Evolutionary conservation across 2,888 invertebrate genomes (phyloP).

Genomic region (Hedya salicella): DNA sequence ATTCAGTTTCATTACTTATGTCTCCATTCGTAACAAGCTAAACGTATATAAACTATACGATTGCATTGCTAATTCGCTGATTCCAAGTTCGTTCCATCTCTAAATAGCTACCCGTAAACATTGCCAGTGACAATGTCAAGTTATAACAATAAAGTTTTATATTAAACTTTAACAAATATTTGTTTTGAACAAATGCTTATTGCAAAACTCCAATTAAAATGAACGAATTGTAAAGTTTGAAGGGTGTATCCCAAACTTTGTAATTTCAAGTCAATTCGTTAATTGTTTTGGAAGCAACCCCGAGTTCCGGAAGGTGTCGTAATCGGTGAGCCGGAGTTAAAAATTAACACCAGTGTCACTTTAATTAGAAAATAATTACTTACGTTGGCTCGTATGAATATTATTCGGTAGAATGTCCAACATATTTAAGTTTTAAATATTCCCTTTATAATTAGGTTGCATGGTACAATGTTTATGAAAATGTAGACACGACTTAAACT

Average conservation of each 20-base stretch:
- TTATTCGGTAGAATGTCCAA: too few species aligned
- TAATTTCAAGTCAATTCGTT: constrained; percentile 29
- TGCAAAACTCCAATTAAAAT: constrained; percentile 18
- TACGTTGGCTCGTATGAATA: too few species aligned
- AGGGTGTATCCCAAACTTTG: constrained; percentile 25
- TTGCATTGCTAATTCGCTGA: not conserved
- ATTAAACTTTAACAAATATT: not conserved
- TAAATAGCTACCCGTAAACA: not conserved
- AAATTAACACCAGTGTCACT: not conserved
- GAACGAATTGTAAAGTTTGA: constrained; percentile 22
- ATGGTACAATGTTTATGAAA: too few species aligned
- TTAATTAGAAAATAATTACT: too few species aligned
- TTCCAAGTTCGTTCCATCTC: not conserved
- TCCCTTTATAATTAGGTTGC: too few species aligned
- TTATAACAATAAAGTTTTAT: not conserved
- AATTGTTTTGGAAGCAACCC: constrained; percentile 27
- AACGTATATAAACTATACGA: too few species aligned
- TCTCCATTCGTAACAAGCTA: too few species aligned
- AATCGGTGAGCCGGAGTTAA: constrained; percentile 2
- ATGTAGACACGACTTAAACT: too few species aligned
- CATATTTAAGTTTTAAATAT: too few species aligned
- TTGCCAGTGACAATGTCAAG: not conserved
- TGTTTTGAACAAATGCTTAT: constrained; percentile 5
- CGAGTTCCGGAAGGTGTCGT: not conserved
- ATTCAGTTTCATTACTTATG: too few species aligned